phyloP scores from a whole-genome alignment of 2,888 invertebrate species.

The Blomia tropicalis region DNA sequence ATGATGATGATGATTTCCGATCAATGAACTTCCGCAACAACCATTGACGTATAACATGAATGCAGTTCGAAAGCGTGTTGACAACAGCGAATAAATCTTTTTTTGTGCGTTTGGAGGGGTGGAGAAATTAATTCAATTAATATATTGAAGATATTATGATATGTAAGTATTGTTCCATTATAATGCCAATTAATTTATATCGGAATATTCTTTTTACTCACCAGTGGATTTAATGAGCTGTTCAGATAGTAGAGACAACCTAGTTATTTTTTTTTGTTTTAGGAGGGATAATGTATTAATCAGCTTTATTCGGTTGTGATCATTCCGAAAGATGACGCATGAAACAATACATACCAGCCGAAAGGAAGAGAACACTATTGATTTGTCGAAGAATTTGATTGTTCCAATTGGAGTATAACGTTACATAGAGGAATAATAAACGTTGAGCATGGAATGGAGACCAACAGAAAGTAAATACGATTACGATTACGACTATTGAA shows the following conservation, averaged over 20 bases:
- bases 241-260: conserved; percentile 23
- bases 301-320: not conserved
- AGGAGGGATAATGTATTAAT: not conserved
- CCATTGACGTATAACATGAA: conserved; percentile 27
- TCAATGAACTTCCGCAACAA: conserved; percentile 19
- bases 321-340: not conserved
- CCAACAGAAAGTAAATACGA: conserved; percentile 39
- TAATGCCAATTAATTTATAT: not conserved
- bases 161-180: not conserved
- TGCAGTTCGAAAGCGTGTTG: conserved; percentile 32
- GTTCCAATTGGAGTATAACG: conserved; percentile 34
- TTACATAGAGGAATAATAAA: conserved; percentile 35
- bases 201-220: conserved; percentile 1
- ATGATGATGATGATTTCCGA: too few species aligned
- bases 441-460: conserved; percentile 39
- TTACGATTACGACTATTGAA: conserved; percentile 38
- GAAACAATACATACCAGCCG: conserved; percentile 34
- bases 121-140: not conserved
- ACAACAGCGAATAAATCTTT: conserved; percentile 31
- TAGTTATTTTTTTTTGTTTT: too few species aligned
- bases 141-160: not conserved
- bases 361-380: conserved; percentile 36
- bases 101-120: not conserved
- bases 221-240: conserved; percentile 24
- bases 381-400: conserved; percentile 33